Evolutionary conservation across 2,113 vertebrate genomes (phyloP), one percentile per base, ranked within the genome.

Genomic region (Pteronura brasiliensis): DNA sequence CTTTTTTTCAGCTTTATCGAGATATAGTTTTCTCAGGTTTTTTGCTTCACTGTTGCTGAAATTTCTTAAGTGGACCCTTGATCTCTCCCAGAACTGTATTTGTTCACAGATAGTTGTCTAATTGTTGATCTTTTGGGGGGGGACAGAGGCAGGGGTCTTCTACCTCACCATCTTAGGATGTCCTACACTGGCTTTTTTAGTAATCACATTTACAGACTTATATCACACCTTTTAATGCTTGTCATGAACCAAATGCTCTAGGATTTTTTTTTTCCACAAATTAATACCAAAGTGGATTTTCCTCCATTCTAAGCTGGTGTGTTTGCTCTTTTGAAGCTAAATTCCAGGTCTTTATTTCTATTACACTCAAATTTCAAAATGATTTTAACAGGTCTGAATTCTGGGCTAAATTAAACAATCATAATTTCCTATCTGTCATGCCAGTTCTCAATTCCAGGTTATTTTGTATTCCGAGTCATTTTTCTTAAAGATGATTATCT

Each of bases 361-460:
- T 83, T 91, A 74, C 9, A 34, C 61, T 69, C 87, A 77, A 76
- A 93, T 83, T 93, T 91, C 93, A 42, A 92, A 92, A 89, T 76
- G n/a, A 72, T 63, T 25, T 86, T 86, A 96, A 89, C 42, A 89
- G 93, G 25, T 85, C 93, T 96, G 77, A 91, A 69, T 88, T 69
- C 88, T 89, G 18, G n/a, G 39, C 36, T 90, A 67, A 90, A 96
- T 74, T 79, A 72, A 94, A 86, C 59, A 81, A 88, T 89, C 93
- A 57, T 31, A 81, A 86, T 87, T 96, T 97, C 88, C 95, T 63
- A 47, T 42, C 79, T 88, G 85, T 87, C 81, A 71, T 61, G 84
- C 88, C 92, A 93, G 44, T 39, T 90, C 83, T 87, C 39, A 49
- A 77, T 71, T 90, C 74, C 90, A 90, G 17, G 52, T 92, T 86